A percentile compares a stretch with the other conserved stretches of the same genome.
Conservation (phyloP, 2,888 invertebrate genomes). For the Lordiphosa andalusiaca region DNA sequence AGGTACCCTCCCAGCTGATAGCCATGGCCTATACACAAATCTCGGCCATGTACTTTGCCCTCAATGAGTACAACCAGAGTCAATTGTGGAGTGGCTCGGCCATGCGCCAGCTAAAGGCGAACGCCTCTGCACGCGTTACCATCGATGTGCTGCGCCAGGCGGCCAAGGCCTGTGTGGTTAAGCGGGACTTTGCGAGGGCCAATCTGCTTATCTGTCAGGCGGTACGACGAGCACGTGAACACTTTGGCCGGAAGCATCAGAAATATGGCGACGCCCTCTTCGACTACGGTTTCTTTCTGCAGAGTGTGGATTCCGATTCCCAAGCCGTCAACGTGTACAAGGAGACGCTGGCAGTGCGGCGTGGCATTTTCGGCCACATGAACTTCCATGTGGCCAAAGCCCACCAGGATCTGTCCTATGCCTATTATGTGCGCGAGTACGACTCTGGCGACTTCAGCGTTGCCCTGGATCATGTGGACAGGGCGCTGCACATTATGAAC, state of each 20-base stretch:
- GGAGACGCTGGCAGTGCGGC: constrained; percentile 87
- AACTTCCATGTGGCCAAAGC: constrained; percentile 94
- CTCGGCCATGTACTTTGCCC: constrained; percentile 89
- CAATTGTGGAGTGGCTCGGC: constrained; percentile 90
- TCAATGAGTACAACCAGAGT: constrained; percentile 91
- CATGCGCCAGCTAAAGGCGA: constrained; percentile 84
- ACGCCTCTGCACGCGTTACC: constrained; percentile 84
- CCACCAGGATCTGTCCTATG: constrained; percentile 95
- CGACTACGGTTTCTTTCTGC: constrained; percentile 94
- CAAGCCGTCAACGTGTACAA: constrained; percentile 93
- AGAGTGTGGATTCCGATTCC: constrained; percentile 92
- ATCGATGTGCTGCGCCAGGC: constrained; percentile 92
- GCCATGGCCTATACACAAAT: constrained; percentile 91
- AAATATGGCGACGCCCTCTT: constrained; percentile 91
- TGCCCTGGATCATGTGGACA: constrained; percentile 91
- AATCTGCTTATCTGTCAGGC: constrained; percentile 92
- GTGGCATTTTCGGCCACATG: constrained; percentile 89
- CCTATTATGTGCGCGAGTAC: constrained; percentile 95
- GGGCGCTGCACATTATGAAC: constrained; percentile 90
- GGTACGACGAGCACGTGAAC: constrained; percentile 81
- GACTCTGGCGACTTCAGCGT: constrained; percentile 91
- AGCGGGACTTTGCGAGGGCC: constrained; percentile 90
- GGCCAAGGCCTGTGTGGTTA: constrained; percentile 93
- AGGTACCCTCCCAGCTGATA: constrained; percentile 80
- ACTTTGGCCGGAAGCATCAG: constrained; percentile 86